These are phyloP conservation scores for Neomicropteryx cornuta DNA, from an alignment of 1,140 invertebrate species.

Conservation along the genomic window DNA sequence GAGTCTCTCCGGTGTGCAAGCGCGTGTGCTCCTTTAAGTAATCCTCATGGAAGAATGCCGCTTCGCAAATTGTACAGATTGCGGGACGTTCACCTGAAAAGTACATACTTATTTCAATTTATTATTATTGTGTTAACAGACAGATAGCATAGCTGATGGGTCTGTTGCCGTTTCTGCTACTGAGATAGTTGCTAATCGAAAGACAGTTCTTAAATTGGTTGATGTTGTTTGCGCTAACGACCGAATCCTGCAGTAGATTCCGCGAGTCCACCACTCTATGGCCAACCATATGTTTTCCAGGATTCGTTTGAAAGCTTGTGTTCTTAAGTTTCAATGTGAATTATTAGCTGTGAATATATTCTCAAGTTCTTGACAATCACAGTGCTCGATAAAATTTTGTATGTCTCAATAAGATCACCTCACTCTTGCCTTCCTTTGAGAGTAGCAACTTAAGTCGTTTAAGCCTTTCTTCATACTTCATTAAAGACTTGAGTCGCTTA, in stretches of 20 bases:
- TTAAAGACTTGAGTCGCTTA: too few species aligned
- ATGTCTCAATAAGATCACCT: too few species aligned
- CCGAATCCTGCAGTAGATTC: background rate
- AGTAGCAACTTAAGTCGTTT: too few species aligned
- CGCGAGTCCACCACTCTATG: background rate
- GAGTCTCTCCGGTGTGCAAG: conserved; percentile 63
- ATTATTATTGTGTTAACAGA: conserved; percentile 1
- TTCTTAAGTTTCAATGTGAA: too few species aligned
- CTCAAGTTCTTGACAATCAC: too few species aligned
- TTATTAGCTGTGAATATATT: too few species aligned
- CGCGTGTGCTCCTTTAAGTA: conserved; percentile 54
- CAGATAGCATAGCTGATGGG: background rate
- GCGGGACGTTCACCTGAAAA: conserved; percentile 30
- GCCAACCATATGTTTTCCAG: background rate
- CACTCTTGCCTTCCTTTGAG: too few species aligned
- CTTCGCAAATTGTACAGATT: conserved; percentile 27
- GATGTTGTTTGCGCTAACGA: too few species aligned
- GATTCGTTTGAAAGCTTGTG: too few species aligned
- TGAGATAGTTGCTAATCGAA: background rate
- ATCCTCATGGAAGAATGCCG: conserved; percentile 32
- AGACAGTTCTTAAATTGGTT: too few species aligned
- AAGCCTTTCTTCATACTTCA: too few species aligned
- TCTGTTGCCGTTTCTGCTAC: background rate
- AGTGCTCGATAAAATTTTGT: too few species aligned
- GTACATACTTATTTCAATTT: conserved; percentile 4